Evolutionary conservation across 2,888 invertebrate species (phyloP), one percentile per base, ranked within the genome.

Genomic region (Thereva nobilitata): DNA sequence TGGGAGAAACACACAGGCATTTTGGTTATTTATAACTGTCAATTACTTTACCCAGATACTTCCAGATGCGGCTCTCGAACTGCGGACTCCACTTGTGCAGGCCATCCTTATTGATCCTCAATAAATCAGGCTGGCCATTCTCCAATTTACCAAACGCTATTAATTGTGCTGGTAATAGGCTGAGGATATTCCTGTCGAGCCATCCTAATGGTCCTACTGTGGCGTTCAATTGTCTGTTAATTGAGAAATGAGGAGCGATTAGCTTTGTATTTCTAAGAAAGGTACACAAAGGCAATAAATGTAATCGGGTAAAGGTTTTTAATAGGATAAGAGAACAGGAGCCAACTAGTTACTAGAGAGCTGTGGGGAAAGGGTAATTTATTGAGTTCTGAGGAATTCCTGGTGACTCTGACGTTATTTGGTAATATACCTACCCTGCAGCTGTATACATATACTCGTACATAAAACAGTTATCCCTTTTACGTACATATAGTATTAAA

Each of bases 51-150:
- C 80, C 80, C 73, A 80, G 79, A 75, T 80, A 77, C 73, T 79
- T 80, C 80, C 80, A 80, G 70, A 80, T 80, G 70, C 77, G 77
- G 74, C 76, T 77, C 72, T 80, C 80, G 66, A 80, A 78, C 70
- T 78, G 77, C 63, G 79, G 73, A 68, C 76, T 78, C 80, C 80
- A 80, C 68, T 77, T 76, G 72, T 80, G 79, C 71, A 80, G 73
- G 41, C 80, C 80, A 72, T 80, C 79, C 72, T 77, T 74, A 76
- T 76, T 79, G 73, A 80, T 76, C 71, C 75, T 75, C 56, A 80
- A 73, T 66, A 79, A 70, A 74, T 80, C 80, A 68, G 71, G 75
- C 64, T 74, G 75, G 53, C 35, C 54, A 54, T 42, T 64, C 50
- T 67, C 68, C 61, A 71, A 77, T 77, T 79, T 79, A 71, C 80